Evolutionary conservation across 2,888 invertebrate species (phyloP), one percentile per base, ranked within the genome.

Genomic region (Chrysolina americana): DNA sequence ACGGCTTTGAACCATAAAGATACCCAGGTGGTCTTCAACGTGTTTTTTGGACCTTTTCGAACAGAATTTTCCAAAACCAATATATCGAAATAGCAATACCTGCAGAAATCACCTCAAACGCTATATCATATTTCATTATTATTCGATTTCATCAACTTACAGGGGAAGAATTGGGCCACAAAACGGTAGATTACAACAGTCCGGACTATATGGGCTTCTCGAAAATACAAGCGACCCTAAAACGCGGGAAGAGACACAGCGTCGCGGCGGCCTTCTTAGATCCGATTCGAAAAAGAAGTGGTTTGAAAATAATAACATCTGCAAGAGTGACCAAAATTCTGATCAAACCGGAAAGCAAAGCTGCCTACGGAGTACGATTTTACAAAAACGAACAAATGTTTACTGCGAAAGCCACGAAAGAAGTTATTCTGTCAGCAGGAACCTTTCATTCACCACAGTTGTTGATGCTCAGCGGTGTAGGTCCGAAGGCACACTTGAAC

Each of bases 371-470:
- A 0, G 90, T 91, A 0, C 73, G 75, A 44, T 80, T 72, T 65
- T 11, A 59, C 9, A 70, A 62, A 41, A 44, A 41, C 9, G 59
- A 70, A 11, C 62, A 53, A 59, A 70, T 21, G 2, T 89, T 88
- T 76, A 82, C 84, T 77, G 88, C 89, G 63, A 79, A 79, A 75
- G 89, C 89, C 13, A 87, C 85, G 0, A 91, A 90, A 79, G 92
- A 92, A 85, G 90, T 92, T 0, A 89, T 92, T 59, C 81, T 92
- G 11, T 92, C 93, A 9, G 94, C 93, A 4, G 82, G 96, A 0
- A 92, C 95, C 0, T 92, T 96, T 78, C 94, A 94, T 86, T 93
- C 94, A 0, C 94, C 96, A 0, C 95, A 96, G 86, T 85, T 96
- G 13, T 81, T 93, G 23, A 92, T 92, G 92, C 86, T 93, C 3